Evolutionary conservation across 1,140 invertebrate species (phyloP), one percentile per base, ranked within the genome.

Genomic region (Listronotus bonariensis): DNA sequence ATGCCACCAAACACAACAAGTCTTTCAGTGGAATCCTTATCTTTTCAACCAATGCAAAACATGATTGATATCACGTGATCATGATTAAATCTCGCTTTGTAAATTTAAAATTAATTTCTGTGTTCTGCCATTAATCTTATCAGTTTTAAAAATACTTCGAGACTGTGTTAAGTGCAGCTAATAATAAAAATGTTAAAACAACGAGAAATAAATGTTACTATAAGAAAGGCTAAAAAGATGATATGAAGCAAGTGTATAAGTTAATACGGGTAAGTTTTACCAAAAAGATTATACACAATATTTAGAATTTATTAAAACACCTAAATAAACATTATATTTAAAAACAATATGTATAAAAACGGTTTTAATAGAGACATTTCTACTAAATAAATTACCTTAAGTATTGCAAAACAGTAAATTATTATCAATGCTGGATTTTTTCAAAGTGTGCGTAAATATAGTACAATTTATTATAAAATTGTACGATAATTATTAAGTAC

Each of bases 201-300:
- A 38, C 53, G 34, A 41, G 68, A 70, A 67, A 63, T 68, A 41
- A 70, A 62, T 53, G 58, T 72, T 31, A 72, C 65, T 6, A 70
- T 74, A 36, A 58, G 73, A 56, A 65, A 65, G 58, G 72, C 74
- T 6, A 68, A 66, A 70, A 67, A 54, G 72, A 72, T 34, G 74
- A 75, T 63, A 74, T 74, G 72, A 12, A 38, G 0, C 67, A 70
- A 18, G 72, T 75, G n/a, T 71, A 41, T 46, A 66, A 72, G 48
- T 53, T 75, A 55, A 74, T 75, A 26, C 69, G 65, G 66, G 74
- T 74, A 68, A 52, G 59, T 53, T 17, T 26, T 36, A 36, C 8
- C 34, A 36, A 36, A 12, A 36, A 12, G 8, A 3, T 36, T 36
- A n/a, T n/a, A 36, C 11, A 7, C 34, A 36, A 36, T 36, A 36